Conservation (phyloP, 2,797 vertebrate species). For the Falco concolor region DNA sequence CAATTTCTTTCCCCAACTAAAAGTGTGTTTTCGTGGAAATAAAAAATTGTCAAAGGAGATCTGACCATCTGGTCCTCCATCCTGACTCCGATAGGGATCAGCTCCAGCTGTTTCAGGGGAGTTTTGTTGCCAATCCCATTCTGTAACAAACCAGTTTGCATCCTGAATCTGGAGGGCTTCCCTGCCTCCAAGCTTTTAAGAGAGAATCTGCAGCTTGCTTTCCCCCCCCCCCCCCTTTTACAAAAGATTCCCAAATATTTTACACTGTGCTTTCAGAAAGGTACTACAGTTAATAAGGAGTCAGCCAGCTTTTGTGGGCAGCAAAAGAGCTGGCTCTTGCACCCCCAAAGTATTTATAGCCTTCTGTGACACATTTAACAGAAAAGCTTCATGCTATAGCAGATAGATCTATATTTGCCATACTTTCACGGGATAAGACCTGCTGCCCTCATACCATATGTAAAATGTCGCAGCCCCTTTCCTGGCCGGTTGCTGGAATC, state of each 20-base stretch:
- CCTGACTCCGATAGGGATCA: background rate
- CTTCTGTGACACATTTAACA: background rate
- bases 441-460: background rate
- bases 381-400: background rate
- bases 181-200: background rate
- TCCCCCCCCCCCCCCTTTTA: no score
- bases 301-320: background rate
- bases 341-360: background rate
- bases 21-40: background rate
- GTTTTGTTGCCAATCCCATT: background rate
- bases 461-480: background rate
- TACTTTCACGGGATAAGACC: background rate
- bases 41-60: background rate
- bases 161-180: background rate
- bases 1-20: background rate
- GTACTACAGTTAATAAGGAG: background rate
- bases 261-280: background rate
- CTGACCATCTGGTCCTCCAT: background rate
- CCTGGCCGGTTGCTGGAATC: background rate
- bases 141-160: background rate
- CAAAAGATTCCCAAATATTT: background rate
- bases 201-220: background rate
- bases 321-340: background rate
- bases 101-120: background rate
- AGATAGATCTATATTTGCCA: background rate